phyloP scores from a whole-genome alignment of 2,797 vertebrate genomes.

The Percopsis omiscomaycus region DNA sequence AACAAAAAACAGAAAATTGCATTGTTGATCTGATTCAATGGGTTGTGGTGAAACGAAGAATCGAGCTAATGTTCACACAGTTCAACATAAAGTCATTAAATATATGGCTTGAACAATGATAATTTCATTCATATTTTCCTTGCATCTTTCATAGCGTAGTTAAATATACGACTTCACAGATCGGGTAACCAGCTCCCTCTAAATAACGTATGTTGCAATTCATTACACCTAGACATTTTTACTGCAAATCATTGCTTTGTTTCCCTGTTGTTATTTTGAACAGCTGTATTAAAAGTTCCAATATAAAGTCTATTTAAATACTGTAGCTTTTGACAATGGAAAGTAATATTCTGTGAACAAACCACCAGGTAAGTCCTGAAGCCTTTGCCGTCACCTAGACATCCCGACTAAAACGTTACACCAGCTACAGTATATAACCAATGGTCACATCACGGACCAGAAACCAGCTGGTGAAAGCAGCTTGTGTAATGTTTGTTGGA shows the following conservation, averaged over 20 bases:
- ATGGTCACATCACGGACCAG: too few relatives aligned
- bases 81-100: slow-evolving; percentile 34
- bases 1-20: neutral
- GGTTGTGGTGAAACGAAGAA: slow-evolving; percentile 30
- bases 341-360: neutral
- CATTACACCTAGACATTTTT: too few relatives aligned
- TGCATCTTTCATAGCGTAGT: slow-evolving; percentile 25
- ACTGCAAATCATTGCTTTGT: slow-evolving; percentile 26
- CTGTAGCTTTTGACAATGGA: neutral
- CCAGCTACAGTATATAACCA: too few relatives aligned
- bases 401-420: too few relatives aligned
- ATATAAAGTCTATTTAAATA: slow-evolving; percentile 1
- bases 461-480: too few relatives aligned
- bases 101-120: slow-evolving; percentile 56
- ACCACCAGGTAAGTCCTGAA: neutral
- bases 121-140: slow-evolving; percentile 27
- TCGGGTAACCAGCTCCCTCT: too few relatives aligned
- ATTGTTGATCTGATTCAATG: slow-evolving; percentile 17
- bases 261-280: slow-evolving; percentile 25
- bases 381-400: too few relatives aligned
- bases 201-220: too few relatives aligned
- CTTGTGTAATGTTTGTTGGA: too few relatives aligned
- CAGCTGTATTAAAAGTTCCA: slow-evolving; percentile 12
- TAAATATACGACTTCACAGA: slow-evolving; percentile 14
- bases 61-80: slow-evolving; percentile 10